phyloP scores from a whole-genome alignment of 2,113 vertebrate species.

The Osmerus mordax region DNA sequence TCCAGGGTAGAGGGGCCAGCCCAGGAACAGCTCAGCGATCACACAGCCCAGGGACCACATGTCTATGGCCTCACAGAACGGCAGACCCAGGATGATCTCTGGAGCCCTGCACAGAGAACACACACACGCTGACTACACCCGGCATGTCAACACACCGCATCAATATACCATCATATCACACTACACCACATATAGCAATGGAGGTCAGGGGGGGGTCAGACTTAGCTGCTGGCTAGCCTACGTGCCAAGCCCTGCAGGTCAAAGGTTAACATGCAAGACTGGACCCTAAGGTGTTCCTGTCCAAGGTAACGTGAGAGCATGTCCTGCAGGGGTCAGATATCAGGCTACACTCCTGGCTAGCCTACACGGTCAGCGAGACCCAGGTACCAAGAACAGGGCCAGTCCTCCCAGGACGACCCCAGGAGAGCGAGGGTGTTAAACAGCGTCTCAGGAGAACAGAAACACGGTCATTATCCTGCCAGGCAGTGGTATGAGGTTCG shows the following conservation, averaged over 20 bases:
- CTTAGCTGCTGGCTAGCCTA: not conserved
- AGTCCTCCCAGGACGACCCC: not conserved
- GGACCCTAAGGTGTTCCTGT: not conserved
- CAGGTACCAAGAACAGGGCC: not conserved
- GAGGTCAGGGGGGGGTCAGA: not conserved
- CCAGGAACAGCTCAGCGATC: constrained; percentile 97
- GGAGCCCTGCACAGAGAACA: constrained; percentile 84
- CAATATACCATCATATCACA: not conserved
- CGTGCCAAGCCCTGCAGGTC: not conserved
- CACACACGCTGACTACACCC: not conserved
- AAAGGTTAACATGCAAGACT: not conserved
- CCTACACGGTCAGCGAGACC: not conserved
- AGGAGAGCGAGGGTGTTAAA: too few species aligned
- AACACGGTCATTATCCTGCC: too few species aligned
- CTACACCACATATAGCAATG: not conserved
- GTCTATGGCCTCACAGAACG: constrained; percentile 99
- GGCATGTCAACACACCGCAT: not conserved
- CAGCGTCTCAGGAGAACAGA: too few species aligned
- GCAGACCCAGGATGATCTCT: constrained; percentile 99
- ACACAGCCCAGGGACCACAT: constrained; percentile 99
- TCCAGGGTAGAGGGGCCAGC: constrained; percentile 98
- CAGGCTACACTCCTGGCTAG: too few species aligned
- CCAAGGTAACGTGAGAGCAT: constrained; percentile 7
- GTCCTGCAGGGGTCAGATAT: not conserved
- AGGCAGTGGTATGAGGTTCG: too few species aligned